Percentiles rank a stretch among this genome's conserved stretches.
Conservation (phyloP, 2,888 invertebrate genomes). For the Eristalinus aeneus region DNA sequence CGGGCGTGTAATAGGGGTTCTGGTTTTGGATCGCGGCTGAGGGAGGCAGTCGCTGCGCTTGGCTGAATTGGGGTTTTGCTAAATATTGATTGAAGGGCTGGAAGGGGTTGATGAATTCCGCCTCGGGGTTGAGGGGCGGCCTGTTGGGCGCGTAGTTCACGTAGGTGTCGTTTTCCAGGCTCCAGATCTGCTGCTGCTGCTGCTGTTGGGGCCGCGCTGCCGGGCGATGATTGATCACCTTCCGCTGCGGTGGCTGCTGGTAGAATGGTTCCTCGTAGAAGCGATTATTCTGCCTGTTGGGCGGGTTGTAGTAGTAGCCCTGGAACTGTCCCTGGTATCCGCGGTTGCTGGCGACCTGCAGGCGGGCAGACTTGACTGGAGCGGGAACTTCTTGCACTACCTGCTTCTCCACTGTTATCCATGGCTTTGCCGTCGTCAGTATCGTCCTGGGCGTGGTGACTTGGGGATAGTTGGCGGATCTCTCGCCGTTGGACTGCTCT, state of each 20-base stretch:
- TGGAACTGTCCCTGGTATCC: slow-evolving; percentile 76
- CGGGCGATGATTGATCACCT: slow-evolving; percentile 54
- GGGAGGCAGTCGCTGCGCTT: slow-evolving; percentile 54
- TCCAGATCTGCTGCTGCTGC: slow-evolving; percentile 80
- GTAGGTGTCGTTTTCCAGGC: slow-evolving; percentile 83
- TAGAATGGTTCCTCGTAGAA: slow-evolving; percentile 73
- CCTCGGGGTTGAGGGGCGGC: slow-evolving; percentile 85
- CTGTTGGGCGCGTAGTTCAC: slow-evolving; percentile 85
- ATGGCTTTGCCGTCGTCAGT: slow-evolving; percentile 77
- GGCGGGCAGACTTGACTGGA: slow-evolving; percentile 59
- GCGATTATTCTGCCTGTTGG: slow-evolving; percentile 74
- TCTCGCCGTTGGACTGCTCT: slow-evolving; percentile 73
- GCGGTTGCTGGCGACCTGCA: slow-evolving; percentile 72
- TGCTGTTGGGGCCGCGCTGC: slow-evolving; percentile 62
- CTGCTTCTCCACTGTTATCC: slow-evolving; percentile 76
- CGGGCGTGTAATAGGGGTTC: slow-evolving; percentile 72
- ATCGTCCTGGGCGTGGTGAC: slow-evolving; percentile 85
- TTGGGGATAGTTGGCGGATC: slow-evolving; percentile 82
- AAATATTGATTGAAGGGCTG: slow-evolving; percentile 71
- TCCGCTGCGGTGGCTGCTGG: slow-evolving; percentile 71
- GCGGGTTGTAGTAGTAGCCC: slow-evolving; percentile 75
- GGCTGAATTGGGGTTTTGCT: slow-evolving; percentile 53
- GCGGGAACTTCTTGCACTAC: slow-evolving; percentile 72
- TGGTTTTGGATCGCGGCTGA: slow-evolving; percentile 73
- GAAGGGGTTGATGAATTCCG: slow-evolving; percentile 83